A percentile compares a stretch with the other conserved stretches of the same genome.
phyloP scores from a whole-genome alignment of 2,113 vertebrate genomes.

The Terrapene triunguis region DNA sequence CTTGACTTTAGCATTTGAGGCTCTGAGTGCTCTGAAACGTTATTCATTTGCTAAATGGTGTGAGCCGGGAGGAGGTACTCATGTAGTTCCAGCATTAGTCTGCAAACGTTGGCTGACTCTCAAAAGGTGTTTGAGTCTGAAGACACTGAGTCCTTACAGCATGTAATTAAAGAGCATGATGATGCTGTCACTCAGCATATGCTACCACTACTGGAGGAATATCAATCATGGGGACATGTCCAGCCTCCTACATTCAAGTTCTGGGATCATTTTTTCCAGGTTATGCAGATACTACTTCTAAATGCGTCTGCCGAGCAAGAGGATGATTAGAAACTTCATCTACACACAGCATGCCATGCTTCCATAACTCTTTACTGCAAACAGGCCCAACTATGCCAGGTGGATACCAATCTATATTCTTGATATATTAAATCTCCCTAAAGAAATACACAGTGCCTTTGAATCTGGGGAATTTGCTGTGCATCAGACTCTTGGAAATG shows the following conservation, averaged over 20 bases:
- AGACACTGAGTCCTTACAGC: background rate
- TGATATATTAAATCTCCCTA: background rate
- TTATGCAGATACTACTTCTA: background rate
- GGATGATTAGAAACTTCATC: background rate
- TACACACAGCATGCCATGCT: background rate
- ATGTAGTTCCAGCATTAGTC: background rate
- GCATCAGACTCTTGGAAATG: background rate
- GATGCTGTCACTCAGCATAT: too few species aligned
- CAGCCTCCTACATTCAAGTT: too few species aligned
- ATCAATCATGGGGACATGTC: too few species aligned
- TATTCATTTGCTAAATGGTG: background rate
- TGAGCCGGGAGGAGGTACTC: background rate
- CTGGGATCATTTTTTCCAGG: too few species aligned
- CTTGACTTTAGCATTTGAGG: background rate
- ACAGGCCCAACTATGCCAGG: background rate
- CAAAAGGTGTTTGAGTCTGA: background rate
- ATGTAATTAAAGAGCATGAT: background rate
- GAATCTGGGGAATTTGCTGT: background rate
- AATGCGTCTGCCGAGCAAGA: background rate
- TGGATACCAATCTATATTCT: background rate
- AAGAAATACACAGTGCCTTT: background rate
- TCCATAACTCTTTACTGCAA: background rate
- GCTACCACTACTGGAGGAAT: too few species aligned
- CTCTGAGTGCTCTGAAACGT: background rate
- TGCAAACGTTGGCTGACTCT: background rate